phyloP scores from a whole-genome alignment of 2,797 vertebrate genomes.

The Saxicola maurus region DNA sequence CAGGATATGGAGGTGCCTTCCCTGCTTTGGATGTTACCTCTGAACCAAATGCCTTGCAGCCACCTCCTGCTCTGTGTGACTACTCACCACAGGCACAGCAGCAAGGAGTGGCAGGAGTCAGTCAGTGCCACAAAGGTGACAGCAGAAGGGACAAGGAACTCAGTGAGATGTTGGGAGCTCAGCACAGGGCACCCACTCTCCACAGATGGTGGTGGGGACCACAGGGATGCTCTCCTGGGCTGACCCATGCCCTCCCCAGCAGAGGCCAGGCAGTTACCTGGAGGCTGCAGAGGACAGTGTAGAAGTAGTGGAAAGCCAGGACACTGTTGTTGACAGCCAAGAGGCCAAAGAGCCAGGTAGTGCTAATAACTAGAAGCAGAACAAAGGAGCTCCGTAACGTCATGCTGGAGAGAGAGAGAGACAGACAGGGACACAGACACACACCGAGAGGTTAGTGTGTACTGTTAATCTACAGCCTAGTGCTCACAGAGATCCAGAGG shows the following conservation, averaged over 20 bases:
- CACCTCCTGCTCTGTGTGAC: not conserved
- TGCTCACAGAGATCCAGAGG: conserved; percentile 23
- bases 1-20: not conserved
- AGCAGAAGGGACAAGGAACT: not conserved
- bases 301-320: conserved; percentile 97
- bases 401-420: conserved; percentile 74
- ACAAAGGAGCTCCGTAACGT: conserved; percentile 92
- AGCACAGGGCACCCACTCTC: not conserved
- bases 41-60: not conserved
- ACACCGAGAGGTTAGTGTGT: conserved; percentile 36
- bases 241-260: not conserved
- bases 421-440: conserved; percentile 42
- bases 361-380: conserved; percentile 89
- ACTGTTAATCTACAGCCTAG: conserved; percentile 26
- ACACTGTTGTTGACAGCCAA: conserved; percentile 98
- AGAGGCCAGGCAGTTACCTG: conserved; percentile 77
- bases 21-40: not conserved
- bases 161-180: not conserved
- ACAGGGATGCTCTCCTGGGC: not conserved
- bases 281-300: conserved; percentile 88
- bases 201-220: not conserved
- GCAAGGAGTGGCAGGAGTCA: not conserved
- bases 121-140: not conserved
- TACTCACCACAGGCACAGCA: not conserved
- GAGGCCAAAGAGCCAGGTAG: conserved; percentile 94